Conservation (phyloP, 2,888 invertebrate genomes). For the Caenorhabditis sp. region DNA sequence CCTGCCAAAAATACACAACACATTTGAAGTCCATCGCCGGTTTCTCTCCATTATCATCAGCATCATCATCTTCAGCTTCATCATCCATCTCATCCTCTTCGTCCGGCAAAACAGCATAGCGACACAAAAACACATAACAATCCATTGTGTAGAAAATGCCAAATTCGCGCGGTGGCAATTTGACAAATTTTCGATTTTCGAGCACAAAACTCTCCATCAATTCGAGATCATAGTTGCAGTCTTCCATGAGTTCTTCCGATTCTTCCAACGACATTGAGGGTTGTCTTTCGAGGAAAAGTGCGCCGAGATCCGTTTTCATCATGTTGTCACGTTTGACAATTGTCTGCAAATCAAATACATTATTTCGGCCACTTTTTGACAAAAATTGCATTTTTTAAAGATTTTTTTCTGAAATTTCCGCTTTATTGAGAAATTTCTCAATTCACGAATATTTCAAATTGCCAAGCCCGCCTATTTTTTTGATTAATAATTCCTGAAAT, state of each 20-base stretch:
- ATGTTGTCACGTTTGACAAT: slow-evolving; percentile 76
- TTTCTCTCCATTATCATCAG: slow-evolving; percentile 21
- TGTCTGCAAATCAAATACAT: slow-evolving; percentile 76
- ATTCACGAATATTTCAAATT: too few species aligned
- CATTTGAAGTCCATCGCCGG: slow-evolving; percentile 81
- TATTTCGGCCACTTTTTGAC: neutral
- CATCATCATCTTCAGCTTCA: slow-evolving; percentile 32
- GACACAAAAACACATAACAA: slow-evolving; percentile 96
- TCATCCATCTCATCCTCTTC: slow-evolving; percentile 51
- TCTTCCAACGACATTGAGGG: slow-evolving; percentile 78
- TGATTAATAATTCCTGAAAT: too few species aligned
- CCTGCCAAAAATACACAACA: slow-evolving; percentile 99
- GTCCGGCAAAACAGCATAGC: slow-evolving; percentile 81
- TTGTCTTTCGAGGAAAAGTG: slow-evolving; percentile 92
- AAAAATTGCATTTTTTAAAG: too few species aligned
- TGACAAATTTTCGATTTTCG: slow-evolving; percentile 95
- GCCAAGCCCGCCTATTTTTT: too few species aligned
- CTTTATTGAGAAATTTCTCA: too few species aligned
- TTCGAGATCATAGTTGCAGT: slow-evolving; percentile 98
- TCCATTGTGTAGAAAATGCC: slow-evolving; percentile 89
- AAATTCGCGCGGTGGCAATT: slow-evolving; percentile 90
- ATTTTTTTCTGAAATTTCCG: too few species aligned
- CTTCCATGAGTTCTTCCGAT: slow-evolving; percentile 73
- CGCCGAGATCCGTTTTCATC: slow-evolving; percentile 85
- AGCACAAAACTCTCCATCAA: slow-evolving; percentile 96